A percentile compares a stretch with the other conserved stretches of the same genome.
These are phyloP conservation scores for Polyommatus iphigenia DNA, from an alignment of 2,888 invertebrate genomes.

Conservation along the genomic window DNA sequence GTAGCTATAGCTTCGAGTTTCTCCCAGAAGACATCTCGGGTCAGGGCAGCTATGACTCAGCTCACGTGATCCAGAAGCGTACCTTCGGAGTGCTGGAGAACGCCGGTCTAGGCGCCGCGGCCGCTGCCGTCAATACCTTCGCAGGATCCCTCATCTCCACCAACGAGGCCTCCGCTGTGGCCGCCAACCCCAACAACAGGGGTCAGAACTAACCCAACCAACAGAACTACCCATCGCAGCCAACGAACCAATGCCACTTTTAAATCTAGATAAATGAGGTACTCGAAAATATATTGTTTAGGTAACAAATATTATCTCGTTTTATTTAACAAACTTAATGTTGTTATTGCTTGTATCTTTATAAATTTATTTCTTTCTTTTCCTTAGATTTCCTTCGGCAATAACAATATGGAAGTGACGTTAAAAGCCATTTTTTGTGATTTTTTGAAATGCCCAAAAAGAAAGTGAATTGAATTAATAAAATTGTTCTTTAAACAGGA, in stretches of 20 bases:
- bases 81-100: conserved; percentile 6
- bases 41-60: background rate
- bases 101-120: background rate
- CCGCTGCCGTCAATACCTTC: background rate
- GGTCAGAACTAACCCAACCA: background rate
- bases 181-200: conserved; percentile 21
- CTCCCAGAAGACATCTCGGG: background rate
- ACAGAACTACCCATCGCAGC: background rate
- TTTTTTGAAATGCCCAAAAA: too few species aligned
- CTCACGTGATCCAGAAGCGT: background rate
- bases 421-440: too few species aligned
- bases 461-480: too few species aligned
- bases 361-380: too few species aligned
- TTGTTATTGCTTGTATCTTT: background rate
- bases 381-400: too few species aligned
- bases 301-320: background rate
- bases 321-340: background rate
- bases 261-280: background rate
- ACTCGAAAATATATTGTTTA: background rate
- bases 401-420: too few species aligned
- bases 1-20: background rate
- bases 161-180: background rate
- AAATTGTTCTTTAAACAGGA: too few species aligned
- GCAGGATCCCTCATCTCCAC: background rate
- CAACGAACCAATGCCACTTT: background rate